Evolutionary conservation across 2,797 vertebrate species (phyloP).

Genomic region (Microcaecilia unicolor): DNA sequence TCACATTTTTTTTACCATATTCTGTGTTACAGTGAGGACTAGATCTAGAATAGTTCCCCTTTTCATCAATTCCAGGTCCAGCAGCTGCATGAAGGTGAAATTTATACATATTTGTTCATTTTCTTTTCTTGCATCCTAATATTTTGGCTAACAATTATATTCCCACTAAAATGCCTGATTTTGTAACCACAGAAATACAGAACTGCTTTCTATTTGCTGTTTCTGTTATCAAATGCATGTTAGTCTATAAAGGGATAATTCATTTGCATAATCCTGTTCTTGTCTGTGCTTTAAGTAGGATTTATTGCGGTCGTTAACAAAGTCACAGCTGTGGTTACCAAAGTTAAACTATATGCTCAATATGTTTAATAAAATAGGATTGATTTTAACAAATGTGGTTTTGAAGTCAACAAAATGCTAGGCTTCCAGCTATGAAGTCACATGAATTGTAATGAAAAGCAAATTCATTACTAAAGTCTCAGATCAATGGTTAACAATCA

Average conservation of each 20-base stretch:
- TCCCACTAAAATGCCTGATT: slow-evolving; percentile 16
- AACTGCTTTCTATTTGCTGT: slow-evolving; percentile 33
- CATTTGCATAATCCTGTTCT: slow-evolving; percentile 62
- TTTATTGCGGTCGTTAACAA: slow-evolving; percentile 65
- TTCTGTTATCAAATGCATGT: slow-evolving; percentile 36
- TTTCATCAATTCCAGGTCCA: too few species aligned
- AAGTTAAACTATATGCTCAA: slow-evolving; percentile 45
- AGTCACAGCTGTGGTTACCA: slow-evolving; percentile 57
- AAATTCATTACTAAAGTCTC: slow-evolving; percentile 25
- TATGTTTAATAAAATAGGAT: slow-evolving; percentile 47
- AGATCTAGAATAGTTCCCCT: too few species aligned
- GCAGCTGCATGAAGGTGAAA: too few species aligned
- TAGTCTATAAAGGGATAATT: slow-evolving; percentile 41
- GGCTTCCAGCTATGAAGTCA: slow-evolving; percentile 29
- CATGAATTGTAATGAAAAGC: slow-evolving; percentile 22
- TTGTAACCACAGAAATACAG: slow-evolving; percentile 23
- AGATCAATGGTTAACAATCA: slow-evolving; percentile 13
- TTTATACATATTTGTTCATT: too few species aligned
- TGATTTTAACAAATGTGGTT: slow-evolving; percentile 41
- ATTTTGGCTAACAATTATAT: too few species aligned
- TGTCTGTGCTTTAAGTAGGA: slow-evolving; percentile 60
- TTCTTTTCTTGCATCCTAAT: too few species aligned
- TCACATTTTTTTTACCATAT: too few species aligned
- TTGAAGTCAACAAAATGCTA: slow-evolving; percentile 31
- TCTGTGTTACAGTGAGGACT: too few species aligned